Evolutionary conservation across 2,888 invertebrate species (phyloP), one percentile per base, ranked within the genome.

Genomic region (Drosophila prolongata): DNA sequence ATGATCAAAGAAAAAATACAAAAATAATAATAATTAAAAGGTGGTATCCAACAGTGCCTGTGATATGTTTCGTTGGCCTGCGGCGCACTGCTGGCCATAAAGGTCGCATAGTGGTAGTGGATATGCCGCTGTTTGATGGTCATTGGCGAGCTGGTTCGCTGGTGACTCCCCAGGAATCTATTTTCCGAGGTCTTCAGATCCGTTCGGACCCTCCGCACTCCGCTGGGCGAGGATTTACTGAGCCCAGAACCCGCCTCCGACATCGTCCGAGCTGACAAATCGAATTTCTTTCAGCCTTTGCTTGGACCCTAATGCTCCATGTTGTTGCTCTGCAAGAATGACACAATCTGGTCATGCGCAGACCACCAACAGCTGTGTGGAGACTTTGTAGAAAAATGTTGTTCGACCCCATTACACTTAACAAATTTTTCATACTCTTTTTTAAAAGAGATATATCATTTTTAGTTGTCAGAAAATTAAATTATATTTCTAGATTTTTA

Each of bases 151-250:
- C 82, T 75, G 16, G 77, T 77, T 42, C 81, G 76, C 66, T 35
- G 77, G 57, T 79, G 83, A 11, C 78, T 72, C 49, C 75, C 76
- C 40, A 92, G 84, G 61, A 91, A 92, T 52, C 90, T 68, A 77
- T 92, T 92, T 76, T 92, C 90, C 3, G 92, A 92, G n/a, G 92
- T 92, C 76, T 90, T 90, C 57, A 92, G 81, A 80, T 92, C 92
- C 58, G 92, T 92, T 76, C 91, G 91, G 60, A 92, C 90, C 38
- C 92, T 91, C 58, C 92, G 89, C 75, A 90, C 91, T 71, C 91
- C 87, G 68, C 88, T 87, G 47, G 91, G 91, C 42, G 92, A 91
- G 59, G 82, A 75, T 13, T 69, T 65, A 77, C 58, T 35, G 24
- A 50, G 30, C 30, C 30, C 47, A 55, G 73, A 66, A 54, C 54